These are phyloP conservation scores for Clostera curtula DNA, from an alignment of 2,888 invertebrate genomes.

Conservation along the genomic window DNA sequence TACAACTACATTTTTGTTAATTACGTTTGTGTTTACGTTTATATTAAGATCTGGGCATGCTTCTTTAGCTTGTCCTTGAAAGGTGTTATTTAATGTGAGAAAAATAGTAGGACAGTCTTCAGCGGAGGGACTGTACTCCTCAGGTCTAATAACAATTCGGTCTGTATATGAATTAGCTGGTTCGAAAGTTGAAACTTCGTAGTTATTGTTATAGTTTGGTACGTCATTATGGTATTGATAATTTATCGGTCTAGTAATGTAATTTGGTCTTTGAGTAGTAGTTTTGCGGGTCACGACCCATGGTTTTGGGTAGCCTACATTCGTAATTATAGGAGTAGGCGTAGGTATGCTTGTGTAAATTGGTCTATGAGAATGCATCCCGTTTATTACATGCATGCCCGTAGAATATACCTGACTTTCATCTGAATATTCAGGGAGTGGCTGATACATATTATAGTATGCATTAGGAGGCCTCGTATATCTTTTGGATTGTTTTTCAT, in stretches of 20 bases:
- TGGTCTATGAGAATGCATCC: constrained; percentile 36
- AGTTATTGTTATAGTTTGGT: constrained; percentile 42
- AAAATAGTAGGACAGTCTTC: constrained; percentile 75
- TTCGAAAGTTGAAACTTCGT: constrained; percentile 60
- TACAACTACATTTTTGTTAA: constrained; percentile 72
- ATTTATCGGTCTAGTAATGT: constrained; percentile 40
- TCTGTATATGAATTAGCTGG: constrained; percentile 56
- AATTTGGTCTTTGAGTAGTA: constrained; percentile 43
- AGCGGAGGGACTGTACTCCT: constrained; percentile 57
- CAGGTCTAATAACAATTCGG: constrained; percentile 62
- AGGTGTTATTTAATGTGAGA: constrained; percentile 69
- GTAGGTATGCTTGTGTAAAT: constrained; percentile 44
- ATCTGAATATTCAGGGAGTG: constrained; percentile 38
- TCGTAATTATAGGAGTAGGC: constrained; percentile 60
- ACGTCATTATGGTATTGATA: constrained; percentile 46
- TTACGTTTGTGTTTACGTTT: constrained; percentile 80
- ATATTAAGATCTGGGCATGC: constrained; percentile 82
- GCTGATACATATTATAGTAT: constrained; percentile 30
- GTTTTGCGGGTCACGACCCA: constrained; percentile 39
- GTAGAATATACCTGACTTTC: constrained; percentile 41
- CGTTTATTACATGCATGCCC: constrained; percentile 4
- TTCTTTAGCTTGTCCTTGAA: constrained; percentile 75
- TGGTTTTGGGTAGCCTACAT: constrained; percentile 55
- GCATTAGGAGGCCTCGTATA: constrained; percentile 16
- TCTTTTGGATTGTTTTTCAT: constrained; percentile 28